phyloP scores from a whole-genome alignment of 2,113 vertebrate genomes.

The Prunella fulvescens region DNA sequence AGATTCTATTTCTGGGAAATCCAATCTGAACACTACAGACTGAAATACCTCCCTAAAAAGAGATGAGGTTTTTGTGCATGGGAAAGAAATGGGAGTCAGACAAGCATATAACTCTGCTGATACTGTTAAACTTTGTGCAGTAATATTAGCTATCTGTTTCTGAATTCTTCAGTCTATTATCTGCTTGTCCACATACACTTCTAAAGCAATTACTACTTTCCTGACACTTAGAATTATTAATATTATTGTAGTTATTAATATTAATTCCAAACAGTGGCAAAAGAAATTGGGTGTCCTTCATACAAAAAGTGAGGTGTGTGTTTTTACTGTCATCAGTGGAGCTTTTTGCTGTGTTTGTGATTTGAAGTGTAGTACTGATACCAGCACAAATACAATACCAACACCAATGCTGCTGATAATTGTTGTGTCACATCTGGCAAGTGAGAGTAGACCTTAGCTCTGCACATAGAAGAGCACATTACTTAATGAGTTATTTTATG shows the following conservation, averaged over 20 bases:
- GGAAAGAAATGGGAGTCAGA: not conserved
- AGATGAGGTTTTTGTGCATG: not conserved
- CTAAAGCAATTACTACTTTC: not conserved
- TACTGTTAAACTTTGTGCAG: not conserved
- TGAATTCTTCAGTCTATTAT: not conserved
- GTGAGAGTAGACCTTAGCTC: not conserved
- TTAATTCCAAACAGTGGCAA: not conserved
- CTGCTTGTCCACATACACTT: not conserved
- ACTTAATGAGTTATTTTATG: not conserved
- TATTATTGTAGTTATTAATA: not conserved
- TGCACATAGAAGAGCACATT: not conserved
- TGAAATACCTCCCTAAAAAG: not conserved
- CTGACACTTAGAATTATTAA: not conserved
- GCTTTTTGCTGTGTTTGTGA: not conserved
- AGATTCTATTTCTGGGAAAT: not conserved
- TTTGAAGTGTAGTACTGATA: not conserved
- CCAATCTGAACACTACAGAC: not conserved
- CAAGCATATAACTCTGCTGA: not conserved
- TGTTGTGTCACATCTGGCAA: not conserved
- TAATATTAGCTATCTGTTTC: not conserved
- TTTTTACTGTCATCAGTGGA: not conserved
- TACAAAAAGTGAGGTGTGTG: not conserved
- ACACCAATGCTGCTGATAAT: not conserved
- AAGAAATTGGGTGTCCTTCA: not conserved
- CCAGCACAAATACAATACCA: not conserved